Percentiles rank a stretch among this genome's conserved stretches.
These are phyloP conservation scores for Nothocercus nigrocapillus DNA, from an alignment of 2,113 vertebrate species.

Conservation along the genomic window DNA sequence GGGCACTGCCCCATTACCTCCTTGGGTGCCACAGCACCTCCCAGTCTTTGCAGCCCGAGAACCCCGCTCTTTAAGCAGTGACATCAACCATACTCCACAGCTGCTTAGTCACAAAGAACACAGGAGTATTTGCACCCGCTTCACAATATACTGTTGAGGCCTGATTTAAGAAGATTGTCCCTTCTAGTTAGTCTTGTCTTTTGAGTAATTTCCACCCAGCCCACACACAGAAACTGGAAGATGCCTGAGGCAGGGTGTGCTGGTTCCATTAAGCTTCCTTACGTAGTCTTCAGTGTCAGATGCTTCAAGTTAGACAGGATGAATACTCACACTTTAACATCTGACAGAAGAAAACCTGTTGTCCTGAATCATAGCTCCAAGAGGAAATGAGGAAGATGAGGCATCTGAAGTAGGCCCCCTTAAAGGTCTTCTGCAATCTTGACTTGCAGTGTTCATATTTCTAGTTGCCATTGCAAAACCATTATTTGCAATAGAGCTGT, in stretches of 20 bases:
- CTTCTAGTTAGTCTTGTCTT: too few species aligned
- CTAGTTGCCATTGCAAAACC: neutral
- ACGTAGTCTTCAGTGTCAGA: neutral
- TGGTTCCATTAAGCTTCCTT: neutral
- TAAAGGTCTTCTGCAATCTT: neutral
- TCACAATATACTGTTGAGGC: too few species aligned
- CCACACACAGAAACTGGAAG: too few species aligned
- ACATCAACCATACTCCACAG: neutral
- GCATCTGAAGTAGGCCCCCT: neutral
- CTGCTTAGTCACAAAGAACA: neutral
- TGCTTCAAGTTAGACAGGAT: neutral
- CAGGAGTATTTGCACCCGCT: too few species aligned
- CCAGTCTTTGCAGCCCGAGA: neutral
- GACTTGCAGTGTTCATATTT: neutral
- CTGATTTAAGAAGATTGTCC: too few species aligned
- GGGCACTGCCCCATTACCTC: too few species aligned
- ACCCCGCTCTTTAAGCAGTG: neutral
- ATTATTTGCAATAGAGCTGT: neutral
- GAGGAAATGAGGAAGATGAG: neutral
- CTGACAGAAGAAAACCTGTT: neutral
- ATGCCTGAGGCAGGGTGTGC: neutral
- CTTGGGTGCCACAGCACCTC: neutral
- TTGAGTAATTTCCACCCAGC: too few species aligned
- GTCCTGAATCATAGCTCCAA: neutral
- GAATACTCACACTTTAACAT: neutral